Evolutionary conservation across 2,113 vertebrate genomes (phyloP).

Genomic region (Austrofundulus limnaeus): DNA sequence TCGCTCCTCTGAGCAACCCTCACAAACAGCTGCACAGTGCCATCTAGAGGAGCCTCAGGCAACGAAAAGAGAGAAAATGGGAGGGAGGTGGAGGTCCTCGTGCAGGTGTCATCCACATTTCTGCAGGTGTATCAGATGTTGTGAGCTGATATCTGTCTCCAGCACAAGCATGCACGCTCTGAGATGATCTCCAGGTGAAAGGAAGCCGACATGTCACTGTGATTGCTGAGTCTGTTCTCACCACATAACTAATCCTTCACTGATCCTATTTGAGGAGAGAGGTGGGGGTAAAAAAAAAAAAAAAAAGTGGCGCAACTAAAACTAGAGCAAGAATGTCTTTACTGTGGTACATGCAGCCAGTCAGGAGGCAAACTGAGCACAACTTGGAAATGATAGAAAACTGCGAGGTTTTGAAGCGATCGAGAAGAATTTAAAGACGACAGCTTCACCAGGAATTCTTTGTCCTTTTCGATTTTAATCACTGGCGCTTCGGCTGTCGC

Average conservation of each 20-base stretch:
- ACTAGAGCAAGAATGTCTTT: conserved; percentile 57
- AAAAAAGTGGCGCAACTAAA: conserved; percentile 65
- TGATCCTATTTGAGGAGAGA: conserved; percentile 60
- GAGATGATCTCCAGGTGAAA: conserved; percentile 53
- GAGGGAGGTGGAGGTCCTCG: not conserved
- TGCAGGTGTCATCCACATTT: conserved; percentile 59
- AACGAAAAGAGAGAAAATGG: conserved; percentile 5
- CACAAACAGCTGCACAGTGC: conserved; percentile 77
- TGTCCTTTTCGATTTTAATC: conserved; percentile 56
- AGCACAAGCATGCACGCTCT: conserved; percentile 37
- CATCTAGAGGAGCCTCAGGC: conserved; percentile 71
- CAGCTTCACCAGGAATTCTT: conserved; percentile 25
- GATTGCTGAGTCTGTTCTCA: conserved; percentile 69
- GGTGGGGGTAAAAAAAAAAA: too few species aligned
- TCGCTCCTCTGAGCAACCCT: not conserved
- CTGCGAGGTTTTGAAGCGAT: conserved; percentile 44
- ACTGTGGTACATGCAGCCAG: conserved; percentile 34
- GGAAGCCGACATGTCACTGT: conserved; percentile 53
- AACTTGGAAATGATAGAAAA: conserved; percentile 6
- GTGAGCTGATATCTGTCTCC: conserved; percentile 52
- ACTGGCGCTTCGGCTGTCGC: conserved; percentile 46
- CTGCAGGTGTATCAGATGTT: conserved; percentile 72
- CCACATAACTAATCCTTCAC: conserved; percentile 66
- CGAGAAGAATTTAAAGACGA: conserved; percentile 43
- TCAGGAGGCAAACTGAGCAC: conserved; percentile 34